Conservation (phyloP, 2,888 invertebrate genomes). For the Ellobium chinense region DNA sequence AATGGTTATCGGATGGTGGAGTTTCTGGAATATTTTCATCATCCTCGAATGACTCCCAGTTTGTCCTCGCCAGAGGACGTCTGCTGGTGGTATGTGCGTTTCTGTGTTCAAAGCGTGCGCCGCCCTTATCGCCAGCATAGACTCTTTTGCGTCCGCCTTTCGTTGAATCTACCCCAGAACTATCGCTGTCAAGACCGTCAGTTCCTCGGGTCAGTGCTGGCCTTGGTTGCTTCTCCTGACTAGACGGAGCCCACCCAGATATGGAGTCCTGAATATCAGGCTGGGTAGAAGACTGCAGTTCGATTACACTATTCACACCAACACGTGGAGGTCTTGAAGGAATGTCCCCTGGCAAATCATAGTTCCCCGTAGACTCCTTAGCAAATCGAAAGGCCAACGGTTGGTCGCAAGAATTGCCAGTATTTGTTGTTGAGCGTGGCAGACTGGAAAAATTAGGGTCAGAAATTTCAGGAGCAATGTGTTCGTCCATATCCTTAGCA, state of each 20-base stretch:
- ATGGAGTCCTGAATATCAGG: too few species aligned
- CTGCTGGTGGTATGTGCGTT: not conserved
- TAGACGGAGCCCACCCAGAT: too few species aligned
- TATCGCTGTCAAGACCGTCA: conserved; percentile 5
- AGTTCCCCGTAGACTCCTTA: too few species aligned
- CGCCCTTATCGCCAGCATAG: too few species aligned
- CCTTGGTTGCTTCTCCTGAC: not conserved
- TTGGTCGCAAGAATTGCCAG: not conserved
- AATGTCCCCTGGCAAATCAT: too few species aligned
- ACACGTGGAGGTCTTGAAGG: not conserved
- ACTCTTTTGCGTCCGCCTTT: too few species aligned
- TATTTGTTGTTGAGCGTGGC: not conserved
- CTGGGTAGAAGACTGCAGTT: too few species aligned
- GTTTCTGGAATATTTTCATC: not conserved
- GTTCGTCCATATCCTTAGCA: not conserved
- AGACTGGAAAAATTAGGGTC: not conserved
- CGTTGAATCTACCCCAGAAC: too few species aligned
- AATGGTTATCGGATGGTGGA: not conserved
- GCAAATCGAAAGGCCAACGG: not conserved
- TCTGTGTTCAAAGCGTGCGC: too few species aligned
- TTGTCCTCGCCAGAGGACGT: not conserved
- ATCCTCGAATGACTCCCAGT: conserved; percentile 22
- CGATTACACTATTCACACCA: too few species aligned
- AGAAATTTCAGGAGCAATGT: not conserved
- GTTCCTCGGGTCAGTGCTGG: not conserved